These are phyloP conservation scores for Gibbula magus DNA, from an alignment of 2,888 invertebrate genomes.

Conservation along the genomic window DNA sequence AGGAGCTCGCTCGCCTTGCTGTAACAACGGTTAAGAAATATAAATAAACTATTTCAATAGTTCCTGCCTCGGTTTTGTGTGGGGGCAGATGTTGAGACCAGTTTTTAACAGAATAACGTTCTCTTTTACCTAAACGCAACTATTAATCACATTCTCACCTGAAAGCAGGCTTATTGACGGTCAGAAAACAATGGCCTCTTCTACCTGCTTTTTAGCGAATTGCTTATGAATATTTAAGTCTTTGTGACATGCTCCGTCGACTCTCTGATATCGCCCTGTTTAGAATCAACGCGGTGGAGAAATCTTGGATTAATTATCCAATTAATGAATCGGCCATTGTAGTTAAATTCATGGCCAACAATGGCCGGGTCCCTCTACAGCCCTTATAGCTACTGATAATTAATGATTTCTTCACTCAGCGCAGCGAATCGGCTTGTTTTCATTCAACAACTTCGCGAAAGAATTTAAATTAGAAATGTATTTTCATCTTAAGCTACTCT, in stretches of 20 bases:
- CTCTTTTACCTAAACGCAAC: not conserved
- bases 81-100: not conserved
- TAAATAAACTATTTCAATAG: no score
- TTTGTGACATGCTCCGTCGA: conserved; percentile 13
- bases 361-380: no score
- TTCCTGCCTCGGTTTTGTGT: no score
- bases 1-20: no score
- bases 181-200: not conserved
- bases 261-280: not conserved
- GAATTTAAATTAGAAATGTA: no score
- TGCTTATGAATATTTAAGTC: conserved; percentile 14
- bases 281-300: not conserved
- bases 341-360: not conserved
- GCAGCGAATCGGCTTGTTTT: no score
- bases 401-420: no score
- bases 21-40: no score
- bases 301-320: conserved; percentile 17
- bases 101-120: not conserved
- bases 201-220: not conserved
- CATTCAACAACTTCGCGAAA: no score
- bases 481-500: no score
- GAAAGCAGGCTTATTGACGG: not conserved
- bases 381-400: no score
- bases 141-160: not conserved
- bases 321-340: conserved; percentile 5